Percentiles rank a stretch among this genome's conserved stretches.
These are phyloP conservation scores for Mesorhabditis spiculigera DNA, from an alignment of 2,888 invertebrate genomes.

Conservation along the genomic window DNA sequence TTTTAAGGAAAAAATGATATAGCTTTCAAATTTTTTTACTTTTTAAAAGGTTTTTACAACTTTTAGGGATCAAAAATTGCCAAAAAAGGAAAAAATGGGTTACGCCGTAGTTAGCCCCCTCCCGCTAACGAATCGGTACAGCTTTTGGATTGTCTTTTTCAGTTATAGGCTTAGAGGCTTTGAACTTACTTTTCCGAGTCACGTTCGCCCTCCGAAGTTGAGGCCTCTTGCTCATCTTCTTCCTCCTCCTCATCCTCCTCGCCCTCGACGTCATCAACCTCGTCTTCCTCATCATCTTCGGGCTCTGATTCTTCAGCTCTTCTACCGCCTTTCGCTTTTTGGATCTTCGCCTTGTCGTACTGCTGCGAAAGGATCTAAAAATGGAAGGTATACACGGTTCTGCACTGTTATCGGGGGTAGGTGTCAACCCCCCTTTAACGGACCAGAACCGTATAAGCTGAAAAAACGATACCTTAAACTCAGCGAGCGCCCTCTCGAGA, in stretches of 20 bases:
- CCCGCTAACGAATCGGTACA: not conserved
- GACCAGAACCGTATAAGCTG: not conserved
- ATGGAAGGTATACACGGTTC: not conserved
- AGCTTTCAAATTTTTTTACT: no score
- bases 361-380: conserved; percentile 7
- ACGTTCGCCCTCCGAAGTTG: not conserved
- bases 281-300: conserved; percentile 9
- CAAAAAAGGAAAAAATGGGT: no score
- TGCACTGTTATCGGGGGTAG: not conserved
- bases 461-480: conserved; percentile 29
- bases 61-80: no score
- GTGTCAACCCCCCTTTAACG: not conserved
- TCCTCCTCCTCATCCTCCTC: conserved; percentile 16
- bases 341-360: conserved; percentile 10
- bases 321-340: conserved; percentile 6
- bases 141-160: not conserved
- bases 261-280: conserved; percentile 9
- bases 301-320: conserved; percentile 8
- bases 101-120: no score
- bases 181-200: not conserved
- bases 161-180: not conserved
- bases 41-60: no score
- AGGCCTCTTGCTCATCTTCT: conserved; percentile 8
- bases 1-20: no score
- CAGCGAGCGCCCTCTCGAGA: conserved; percentile 38